Conservation (phyloP, 2,113 vertebrate species). For the Pygoscelis antarcticus region DNA sequence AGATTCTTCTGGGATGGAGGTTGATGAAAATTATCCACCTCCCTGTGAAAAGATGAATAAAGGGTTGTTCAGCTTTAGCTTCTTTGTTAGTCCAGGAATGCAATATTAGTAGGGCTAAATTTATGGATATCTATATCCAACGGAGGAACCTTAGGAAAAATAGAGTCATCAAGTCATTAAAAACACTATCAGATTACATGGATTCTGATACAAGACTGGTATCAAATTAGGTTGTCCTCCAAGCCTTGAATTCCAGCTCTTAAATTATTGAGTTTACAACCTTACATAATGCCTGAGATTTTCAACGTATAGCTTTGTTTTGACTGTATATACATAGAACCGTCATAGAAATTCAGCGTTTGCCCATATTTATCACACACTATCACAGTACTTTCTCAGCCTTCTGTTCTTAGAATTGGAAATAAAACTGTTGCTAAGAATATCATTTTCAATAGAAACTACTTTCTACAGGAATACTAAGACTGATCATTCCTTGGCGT, state of each 20-base stretch:
- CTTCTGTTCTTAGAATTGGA: slow-evolving; percentile 24
- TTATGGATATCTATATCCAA: not conserved
- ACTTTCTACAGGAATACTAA: not conserved
- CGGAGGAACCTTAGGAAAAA: not conserved
- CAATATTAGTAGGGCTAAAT: not conserved
- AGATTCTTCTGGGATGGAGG: not conserved
- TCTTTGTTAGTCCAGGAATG: not conserved
- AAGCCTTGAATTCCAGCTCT: not conserved
- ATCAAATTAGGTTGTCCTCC: not conserved
- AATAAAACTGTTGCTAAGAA: not conserved
- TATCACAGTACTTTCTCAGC: not conserved
- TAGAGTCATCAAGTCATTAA: not conserved
- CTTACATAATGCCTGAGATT: not conserved
- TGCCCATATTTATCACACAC: slow-evolving; percentile 31
- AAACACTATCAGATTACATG: not conserved
- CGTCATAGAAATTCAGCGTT: not conserved
- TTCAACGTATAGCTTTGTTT: slow-evolving; percentile 19
- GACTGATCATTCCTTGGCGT: not conserved
- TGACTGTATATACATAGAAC: not conserved
- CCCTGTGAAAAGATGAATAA: not conserved
- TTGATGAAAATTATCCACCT: not conserved
- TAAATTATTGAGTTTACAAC: not conserved
- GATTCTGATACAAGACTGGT: not conserved
- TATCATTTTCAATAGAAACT: not conserved
- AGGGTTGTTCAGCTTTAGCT: not conserved